Base-by-base conservation (phyloP, 1,140 invertebrate species). In the Linepithema humile region DNA sequence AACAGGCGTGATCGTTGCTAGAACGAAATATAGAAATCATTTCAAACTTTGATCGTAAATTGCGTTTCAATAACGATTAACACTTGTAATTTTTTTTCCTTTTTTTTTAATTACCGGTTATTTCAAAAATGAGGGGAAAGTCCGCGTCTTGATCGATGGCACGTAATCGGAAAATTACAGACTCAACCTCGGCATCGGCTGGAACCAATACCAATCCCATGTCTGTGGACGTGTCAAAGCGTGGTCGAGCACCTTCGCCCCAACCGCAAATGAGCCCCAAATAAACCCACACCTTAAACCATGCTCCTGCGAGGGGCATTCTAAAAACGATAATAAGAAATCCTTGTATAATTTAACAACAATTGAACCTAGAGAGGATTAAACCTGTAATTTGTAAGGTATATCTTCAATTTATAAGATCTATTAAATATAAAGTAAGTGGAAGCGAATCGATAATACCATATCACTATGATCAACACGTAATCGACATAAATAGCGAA, bases 141-240 rank as follows among this genome's bases (percentile, higher is more conserved):
- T 98, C 97, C 90, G 97, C 97, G 93, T 98, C 97, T 53, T 97
- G 96, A 93, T 98, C 97, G 85, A 97, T 97, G 64, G 97, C 98
- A 91, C 97, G 96, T 69, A 98, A 95, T 88, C 97, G 95, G 94
- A 98, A 98, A 92, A 98, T 97, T 86, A 98, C 96, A 17, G 97
- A 96, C 80, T 97, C 97, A 85, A 97, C 96, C 88, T 96, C 96
- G 29, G 97, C 97, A 92, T 98, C 97, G 23, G 97, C 96, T 59
- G 97, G 97, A 50, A 98, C 96, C 45, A 98, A 95, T 55, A 98
- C 96, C 65, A 97, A 95, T 88, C 96, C 95, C 96, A 98, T 97
- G 85, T 97, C 95, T 57, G 97, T 97, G 85, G 96, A 96, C 38
- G 96, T 96, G 93, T 98, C 97, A 94, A 98, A 97, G 89, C 96